A percentile compares a stretch with the other conserved stretches of the same genome.
Evolutionary conservation across 2,888 invertebrate genomes (phyloP).

Genomic region (Acanthosepion pharaonis): DNA sequence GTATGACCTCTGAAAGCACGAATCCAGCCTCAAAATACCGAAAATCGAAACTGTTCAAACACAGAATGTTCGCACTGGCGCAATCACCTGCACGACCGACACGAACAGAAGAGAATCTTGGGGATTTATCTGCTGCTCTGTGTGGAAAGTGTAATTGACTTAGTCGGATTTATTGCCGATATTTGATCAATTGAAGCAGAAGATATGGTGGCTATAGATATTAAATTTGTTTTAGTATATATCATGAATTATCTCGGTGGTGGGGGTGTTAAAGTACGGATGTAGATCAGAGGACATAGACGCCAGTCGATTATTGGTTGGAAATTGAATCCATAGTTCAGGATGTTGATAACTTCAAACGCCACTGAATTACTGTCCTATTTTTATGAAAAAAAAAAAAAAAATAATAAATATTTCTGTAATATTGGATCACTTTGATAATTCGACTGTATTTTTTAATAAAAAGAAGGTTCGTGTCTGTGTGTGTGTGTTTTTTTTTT

Average conservation of each 20-base stretch:
- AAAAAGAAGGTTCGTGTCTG: too few relatives aligned
- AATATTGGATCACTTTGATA: background rate
- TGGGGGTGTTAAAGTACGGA: background rate
- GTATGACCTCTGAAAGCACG: too few relatives aligned
- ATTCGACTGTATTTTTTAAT: background rate
- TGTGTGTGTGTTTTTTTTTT: background rate
- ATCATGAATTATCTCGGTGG: background rate
- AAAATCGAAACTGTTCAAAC: too few relatives aligned
- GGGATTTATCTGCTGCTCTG: background rate
- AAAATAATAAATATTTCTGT: background rate
- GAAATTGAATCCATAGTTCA: background rate
- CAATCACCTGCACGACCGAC: background rate
- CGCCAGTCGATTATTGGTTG: too few relatives aligned
- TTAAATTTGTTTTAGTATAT: background rate
- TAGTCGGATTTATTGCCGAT: background rate
- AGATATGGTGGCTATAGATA: background rate
- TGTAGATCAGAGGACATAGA: background rate
- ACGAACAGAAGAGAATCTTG: background rate
- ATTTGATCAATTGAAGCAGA: background rate
- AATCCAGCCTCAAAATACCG: too few relatives aligned
- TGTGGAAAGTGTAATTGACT: background rate
- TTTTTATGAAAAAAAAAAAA: background rate
- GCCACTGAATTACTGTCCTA: background rate
- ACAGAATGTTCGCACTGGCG: too few relatives aligned
- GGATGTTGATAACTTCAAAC: background rate